Conservation (phyloP, 2,113 vertebrate species). For the Pteropus alecto region DNA sequence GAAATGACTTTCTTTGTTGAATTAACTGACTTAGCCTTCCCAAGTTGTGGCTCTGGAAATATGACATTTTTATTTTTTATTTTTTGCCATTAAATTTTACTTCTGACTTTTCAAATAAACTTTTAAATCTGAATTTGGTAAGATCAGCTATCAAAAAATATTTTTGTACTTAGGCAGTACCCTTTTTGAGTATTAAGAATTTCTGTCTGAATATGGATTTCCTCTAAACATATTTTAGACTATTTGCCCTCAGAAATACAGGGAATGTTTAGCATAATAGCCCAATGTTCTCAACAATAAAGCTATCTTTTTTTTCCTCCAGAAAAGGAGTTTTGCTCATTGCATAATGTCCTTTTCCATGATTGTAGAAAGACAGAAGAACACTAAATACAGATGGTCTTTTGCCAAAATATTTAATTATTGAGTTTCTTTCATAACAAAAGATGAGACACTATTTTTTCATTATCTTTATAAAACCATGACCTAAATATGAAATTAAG, state of each 20-base stretch:
- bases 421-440: background rate
- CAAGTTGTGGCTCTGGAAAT: slow-evolving; percentile 35
- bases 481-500: slow-evolving; percentile 14
- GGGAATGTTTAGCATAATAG: slow-evolving; percentile 83
- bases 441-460: slow-evolving; percentile 34
- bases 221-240: slow-evolving; percentile 65
- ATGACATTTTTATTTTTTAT: background rate
- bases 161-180: slow-evolving; percentile 76
- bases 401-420: slow-evolving; percentile 48
- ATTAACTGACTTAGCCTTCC: slow-evolving; percentile 6
- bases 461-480: slow-evolving; percentile 17
- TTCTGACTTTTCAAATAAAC: slow-evolving; percentile 56
- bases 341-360: slow-evolving; percentile 52
- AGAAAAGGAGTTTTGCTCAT: slow-evolving; percentile 77
- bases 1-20: slow-evolving; percentile 43
- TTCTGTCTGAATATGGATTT: slow-evolving; percentile 69
- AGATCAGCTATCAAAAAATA: slow-evolving; percentile 60
- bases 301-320: slow-evolving; percentile 75
- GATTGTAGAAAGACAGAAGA: slow-evolving; percentile 55
- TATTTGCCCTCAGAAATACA: slow-evolving; percentile 51
- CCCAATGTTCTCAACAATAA: slow-evolving; percentile 82
- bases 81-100: slow-evolving; percentile 9
- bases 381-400: slow-evolving; percentile 21
- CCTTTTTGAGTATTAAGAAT: slow-evolving; percentile 76
- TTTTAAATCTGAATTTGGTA: slow-evolving; percentile 62